Percentiles rank a stretch among this genome's conserved stretches.
These are phyloP conservation scores for Cotesia typhae DNA, from an alignment of 1,140 invertebrate species.

Conservation along the genomic window DNA sequence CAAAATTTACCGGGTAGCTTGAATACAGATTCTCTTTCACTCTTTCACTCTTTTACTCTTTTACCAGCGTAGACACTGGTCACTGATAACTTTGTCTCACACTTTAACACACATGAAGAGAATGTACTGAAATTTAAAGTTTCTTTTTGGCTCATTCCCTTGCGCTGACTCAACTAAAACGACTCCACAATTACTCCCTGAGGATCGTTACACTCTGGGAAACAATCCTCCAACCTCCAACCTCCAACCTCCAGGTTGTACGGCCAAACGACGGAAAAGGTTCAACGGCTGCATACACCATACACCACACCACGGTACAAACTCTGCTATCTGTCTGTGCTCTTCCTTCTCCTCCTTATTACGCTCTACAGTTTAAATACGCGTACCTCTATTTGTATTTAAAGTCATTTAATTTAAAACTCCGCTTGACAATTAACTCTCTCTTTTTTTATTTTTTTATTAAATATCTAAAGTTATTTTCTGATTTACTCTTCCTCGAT, in stretches of 20 bases:
- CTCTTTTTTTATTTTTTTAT: background rate
- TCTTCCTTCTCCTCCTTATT: background rate
- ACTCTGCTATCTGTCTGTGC: too few species aligned
- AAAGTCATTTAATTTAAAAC: constrained; percentile 22
- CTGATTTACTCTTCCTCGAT: background rate
- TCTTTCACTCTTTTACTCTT: background rate
- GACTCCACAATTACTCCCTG: constrained; percentile 57
- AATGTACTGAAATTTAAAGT: constrained; percentile 16
- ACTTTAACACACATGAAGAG: too few species aligned
- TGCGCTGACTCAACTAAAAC: constrained; percentile 58
- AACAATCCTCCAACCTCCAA: constrained; percentile 47
- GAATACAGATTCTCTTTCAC: constrained; percentile 43
- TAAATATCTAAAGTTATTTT: background rate
- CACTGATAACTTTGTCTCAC: background rate
- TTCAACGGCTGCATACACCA: constrained; percentile 10
- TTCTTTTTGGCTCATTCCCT: constrained; percentile 44
- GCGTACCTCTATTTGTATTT: constrained; percentile 11
- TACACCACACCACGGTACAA: background rate
- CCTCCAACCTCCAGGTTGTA: constrained; percentile 38
- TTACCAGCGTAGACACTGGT: background rate
- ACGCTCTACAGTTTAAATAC: background rate
- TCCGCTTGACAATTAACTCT: background rate
- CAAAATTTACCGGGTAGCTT: constrained; percentile 55
- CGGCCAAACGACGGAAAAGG: constrained; percentile 32
- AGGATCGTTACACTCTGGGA: constrained; percentile 53